Conservation (phyloP, 2,888 invertebrate genomes). For the Crepidodera aurea region DNA sequence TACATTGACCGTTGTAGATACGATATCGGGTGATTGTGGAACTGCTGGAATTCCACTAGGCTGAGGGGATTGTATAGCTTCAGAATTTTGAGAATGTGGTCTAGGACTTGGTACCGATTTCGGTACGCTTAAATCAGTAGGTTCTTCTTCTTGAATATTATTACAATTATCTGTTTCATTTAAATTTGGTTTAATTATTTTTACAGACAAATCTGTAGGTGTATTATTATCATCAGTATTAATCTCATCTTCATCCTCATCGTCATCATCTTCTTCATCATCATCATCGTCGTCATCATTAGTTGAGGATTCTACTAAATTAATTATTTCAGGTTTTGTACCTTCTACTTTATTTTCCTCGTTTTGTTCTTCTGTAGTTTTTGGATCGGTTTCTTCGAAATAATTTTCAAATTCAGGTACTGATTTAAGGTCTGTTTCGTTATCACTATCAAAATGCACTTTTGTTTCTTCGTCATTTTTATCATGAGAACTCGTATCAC, state of each 20-base stretch:
- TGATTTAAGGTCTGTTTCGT: slow-evolving; percentile 41
- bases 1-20: slow-evolving; percentile 59
- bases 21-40: slow-evolving; percentile 74
- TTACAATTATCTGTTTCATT: neutral
- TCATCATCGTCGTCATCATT: slow-evolving; percentile 41
- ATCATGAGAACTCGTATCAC: slow-evolving; percentile 36
- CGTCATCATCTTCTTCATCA: too few relatives aligned
- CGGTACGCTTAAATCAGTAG: slow-evolving; percentile 69
- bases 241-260: slow-evolving; percentile 27
- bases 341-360: slow-evolving; percentile 29
- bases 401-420: slow-evolving; percentile 43
- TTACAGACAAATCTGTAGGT: slow-evolving; percentile 54
- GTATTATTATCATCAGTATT: slow-evolving; percentile 45
- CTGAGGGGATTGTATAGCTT: slow-evolving; percentile 77
- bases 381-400: slow-evolving; percentile 48
- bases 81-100: slow-evolving; percentile 74
- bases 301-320: slow-evolving; percentile 40
- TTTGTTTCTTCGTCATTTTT: slow-evolving; percentile 30
- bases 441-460: slow-evolving; percentile 35
- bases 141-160: slow-evolving; percentile 47
- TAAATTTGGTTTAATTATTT: slow-evolving; percentile 24
- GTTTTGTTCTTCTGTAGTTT: slow-evolving; percentile 41
- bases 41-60: slow-evolving; percentile 76
- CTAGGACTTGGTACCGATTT: slow-evolving; percentile 65
- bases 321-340: slow-evolving; percentile 26